Base-by-base conservation (phyloP, 2,888 invertebrate genomes). In the Limnephilus rhombicus region DNA sequence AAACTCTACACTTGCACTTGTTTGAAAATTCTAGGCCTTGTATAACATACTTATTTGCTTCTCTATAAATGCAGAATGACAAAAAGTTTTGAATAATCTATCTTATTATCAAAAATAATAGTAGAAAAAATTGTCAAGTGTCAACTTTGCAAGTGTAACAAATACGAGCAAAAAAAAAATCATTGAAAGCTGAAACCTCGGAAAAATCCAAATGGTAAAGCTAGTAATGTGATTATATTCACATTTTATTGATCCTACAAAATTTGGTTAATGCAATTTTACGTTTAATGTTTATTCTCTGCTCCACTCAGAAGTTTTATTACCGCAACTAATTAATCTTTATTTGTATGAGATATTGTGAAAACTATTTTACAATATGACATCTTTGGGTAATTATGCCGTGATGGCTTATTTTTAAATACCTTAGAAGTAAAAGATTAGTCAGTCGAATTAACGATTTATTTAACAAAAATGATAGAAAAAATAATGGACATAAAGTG, bases 401-500 rank as follows among this genome's bases (percentile, higher is more conserved):
- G n/a, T 9, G 24, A 9, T 68, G 68, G 68, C 68, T 68, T 68
- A 24, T 68, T 53, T 41, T 68, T 68, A 68, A 68, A 68, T 68
- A 68, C 68, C 68, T 68, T 24, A n/a, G 80, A 89, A 89, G 68
- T 89, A 89, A 89, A 89, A 89, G 68, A 89, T 34, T 80, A 24
- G 80, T 80, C 37, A n/a, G 88, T 89, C 88, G 91, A 91, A 80
- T 86, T 90, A 41, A 90, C 45, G 90, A 83, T 92, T 93, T 92
- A 91, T 92, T 93, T 93, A 85, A 91, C 53, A 93, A 92, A 90
- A 92, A 93, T 91, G 92, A 93, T 93, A 93, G 90, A 93, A 93
- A 93, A 93, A 91, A 91, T 93, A 91, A 88, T 92, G 83, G 91
- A 92, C 88, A 86, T 92, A 92, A 80, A 45, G 88, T 18, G 89